Base-by-base conservation (phyloP, 2,113 vertebrate species). In the Oncorhynchus nerka region DNA sequence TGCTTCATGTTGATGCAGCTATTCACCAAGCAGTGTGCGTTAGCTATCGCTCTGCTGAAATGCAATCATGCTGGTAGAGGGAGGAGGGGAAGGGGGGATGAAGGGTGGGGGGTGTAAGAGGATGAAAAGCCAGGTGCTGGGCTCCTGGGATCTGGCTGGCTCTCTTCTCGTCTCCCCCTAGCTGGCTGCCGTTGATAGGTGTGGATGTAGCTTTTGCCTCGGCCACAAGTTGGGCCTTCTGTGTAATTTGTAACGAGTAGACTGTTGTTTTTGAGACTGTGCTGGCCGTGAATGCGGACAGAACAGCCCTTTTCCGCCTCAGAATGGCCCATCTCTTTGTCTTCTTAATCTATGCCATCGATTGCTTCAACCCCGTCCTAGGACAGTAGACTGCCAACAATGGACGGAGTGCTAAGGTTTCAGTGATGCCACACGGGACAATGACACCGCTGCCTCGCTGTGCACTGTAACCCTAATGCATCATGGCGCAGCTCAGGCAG, bases 281-380 rank as follows among this genome's bases (percentile, higher is more conserved):
- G 49, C 7, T 55, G 24, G 59, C 8, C 11, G 9, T 34, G 61
- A 45, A 20, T 13, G 8, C 1, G 32, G 62, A 34, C 73, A 66
- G 62, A 74, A 66, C 26, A 30, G 73, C 12, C 62, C 39, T 16
- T 65, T 49, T 74, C 24, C 3, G 7, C 61, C 7, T 49, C 39
- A 28, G 62, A 28, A 57, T 32, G 65, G 49, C 66, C 51, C 66
- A 59, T 75, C 74, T 16, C 64, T 68, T 48, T 68, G 20, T 45
- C 67, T 19, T 19, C 51, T 13, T 66, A 26, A 28, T 70, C 20
- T 70, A 4, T 73, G 73, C 30, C 12, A 45, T 34, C 12, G n/a
- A 7, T 20, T 20, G 20, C 30, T 20, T 26, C 11, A 8, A 16
- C 26, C 24, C 15, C 2, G 66, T 9, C 30, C 32, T 6, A 5